phyloP scores from a whole-genome alignment of 2,888 invertebrate species.

The Yponomeuta malinellus region DNA sequence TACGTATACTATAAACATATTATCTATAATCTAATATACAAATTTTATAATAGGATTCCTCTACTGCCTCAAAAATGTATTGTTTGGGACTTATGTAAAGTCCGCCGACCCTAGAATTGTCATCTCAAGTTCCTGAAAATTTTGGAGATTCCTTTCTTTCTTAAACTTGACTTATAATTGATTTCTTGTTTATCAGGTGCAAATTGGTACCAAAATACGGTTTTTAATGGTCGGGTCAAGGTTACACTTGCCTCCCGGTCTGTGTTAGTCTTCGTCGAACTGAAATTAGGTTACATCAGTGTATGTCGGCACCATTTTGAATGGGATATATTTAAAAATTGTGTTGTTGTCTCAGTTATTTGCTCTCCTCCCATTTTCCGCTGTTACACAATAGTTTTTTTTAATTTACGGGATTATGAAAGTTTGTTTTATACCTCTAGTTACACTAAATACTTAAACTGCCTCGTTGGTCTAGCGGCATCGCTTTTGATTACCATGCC shows the following conservation, averaged over 20 bases:
- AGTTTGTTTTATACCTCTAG: neutral
- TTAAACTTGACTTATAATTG: too few relatives aligned
- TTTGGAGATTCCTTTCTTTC: neutral
- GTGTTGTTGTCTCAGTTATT: neutral
- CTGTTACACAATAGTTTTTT: neutral
- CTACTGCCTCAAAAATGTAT: too few relatives aligned
- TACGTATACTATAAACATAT: too few relatives aligned
- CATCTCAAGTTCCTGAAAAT: neutral
- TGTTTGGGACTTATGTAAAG: too few relatives aligned
- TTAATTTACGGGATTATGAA: neutral
- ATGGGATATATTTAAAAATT: neutral
- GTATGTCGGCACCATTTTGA: neutral
- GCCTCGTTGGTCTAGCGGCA: too few relatives aligned
- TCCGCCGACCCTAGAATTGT: neutral
- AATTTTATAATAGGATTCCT: too few relatives aligned
- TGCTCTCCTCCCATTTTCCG: neutral
- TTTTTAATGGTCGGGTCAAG: neutral
- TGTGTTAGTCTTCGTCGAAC: neutral
- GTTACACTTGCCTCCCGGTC: neutral
- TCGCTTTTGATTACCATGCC: too few relatives aligned
- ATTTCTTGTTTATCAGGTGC: too few relatives aligned
- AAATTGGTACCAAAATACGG: too few relatives aligned
- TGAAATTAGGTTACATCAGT: neutral
- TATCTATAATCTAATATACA: too few relatives aligned
- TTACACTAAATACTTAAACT: too few relatives aligned